phyloP scores from a whole-genome alignment of 2,113 vertebrate genomes.

The Gymnorhina tibicen region DNA sequence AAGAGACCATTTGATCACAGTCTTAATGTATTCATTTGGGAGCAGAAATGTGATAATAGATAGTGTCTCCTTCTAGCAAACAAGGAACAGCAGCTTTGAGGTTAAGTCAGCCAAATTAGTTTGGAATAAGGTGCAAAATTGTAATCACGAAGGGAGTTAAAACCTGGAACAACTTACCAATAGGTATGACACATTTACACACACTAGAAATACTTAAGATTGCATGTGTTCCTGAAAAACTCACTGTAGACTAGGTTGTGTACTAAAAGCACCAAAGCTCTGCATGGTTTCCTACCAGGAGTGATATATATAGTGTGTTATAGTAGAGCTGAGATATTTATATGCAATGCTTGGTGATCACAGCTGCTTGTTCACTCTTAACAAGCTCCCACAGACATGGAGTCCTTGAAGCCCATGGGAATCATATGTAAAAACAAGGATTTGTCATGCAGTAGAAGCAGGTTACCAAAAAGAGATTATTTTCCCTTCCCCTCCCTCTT shows the following conservation, averaged over 20 bases:
- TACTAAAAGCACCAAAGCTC: neutral
- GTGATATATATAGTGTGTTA: neutral
- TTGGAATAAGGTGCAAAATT: neutral
- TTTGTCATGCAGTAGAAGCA: neutral
- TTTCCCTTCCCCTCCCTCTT: accelerated
- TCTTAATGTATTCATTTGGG: neutral
- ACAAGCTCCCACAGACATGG: neutral
- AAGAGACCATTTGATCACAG: neutral
- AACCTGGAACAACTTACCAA: neutral
- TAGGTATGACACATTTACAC: neutral
- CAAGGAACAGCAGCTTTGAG: neutral
- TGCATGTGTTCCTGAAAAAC: neutral
- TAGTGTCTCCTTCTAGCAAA: neutral
- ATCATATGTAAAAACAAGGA: neutral
- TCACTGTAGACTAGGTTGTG: neutral
- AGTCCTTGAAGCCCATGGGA: neutral
- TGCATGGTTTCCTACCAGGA: neutral
- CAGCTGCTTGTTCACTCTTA: neutral
- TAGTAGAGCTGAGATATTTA: neutral
- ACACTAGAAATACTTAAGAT: neutral
- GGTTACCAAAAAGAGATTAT: neutral
- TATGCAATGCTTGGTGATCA: neutral
- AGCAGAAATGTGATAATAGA: neutral
- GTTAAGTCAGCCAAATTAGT: neutral
- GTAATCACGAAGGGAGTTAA: neutral